phyloP scores from a whole-genome alignment of 2,888 invertebrate genomes.

The Melieria crassipennis region DNA sequence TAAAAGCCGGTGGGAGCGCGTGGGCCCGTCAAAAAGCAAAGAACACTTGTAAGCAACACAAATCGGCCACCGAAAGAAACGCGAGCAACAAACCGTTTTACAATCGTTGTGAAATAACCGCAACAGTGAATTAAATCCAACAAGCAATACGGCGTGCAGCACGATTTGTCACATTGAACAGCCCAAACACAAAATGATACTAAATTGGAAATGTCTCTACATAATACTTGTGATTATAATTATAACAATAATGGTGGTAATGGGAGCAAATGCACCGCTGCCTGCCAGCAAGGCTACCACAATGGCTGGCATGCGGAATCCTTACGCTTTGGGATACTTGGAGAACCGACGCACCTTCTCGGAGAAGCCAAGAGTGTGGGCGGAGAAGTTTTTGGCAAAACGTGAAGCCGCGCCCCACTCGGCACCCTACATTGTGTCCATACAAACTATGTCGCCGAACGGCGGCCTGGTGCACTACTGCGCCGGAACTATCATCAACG shows the following conservation, averaged over 20 bases:
- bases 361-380: conserved; percentile 48
- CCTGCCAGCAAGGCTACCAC: conserved; percentile 35
- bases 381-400: conserved; percentile 57
- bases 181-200: conserved; percentile 52
- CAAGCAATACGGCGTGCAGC: conserved; percentile 46
- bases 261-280: conserved; percentile 47
- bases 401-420: conserved; percentile 59
- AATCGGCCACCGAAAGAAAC: conserved; percentile 42
- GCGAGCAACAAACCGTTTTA: not conserved
- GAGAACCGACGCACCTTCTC: conserved; percentile 47
- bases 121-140: too few relatives aligned
- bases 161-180: conserved; percentile 45
- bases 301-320: conserved; percentile 6
- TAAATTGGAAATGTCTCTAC: conserved; percentile 51
- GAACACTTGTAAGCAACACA: conserved; percentile 3
- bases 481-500: conserved; percentile 61
- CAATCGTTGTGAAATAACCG: too few relatives aligned
- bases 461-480: conserved; percentile 59
- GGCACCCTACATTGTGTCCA: conserved; percentile 62
- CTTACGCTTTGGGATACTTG: conserved; percentile 46
- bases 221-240: conserved; percentile 52
- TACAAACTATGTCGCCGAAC: conserved; percentile 56
- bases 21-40: not conserved
- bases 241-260: conserved; percentile 56
- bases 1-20: not conserved